Percentiles rank a stretch among this genome's conserved stretches.
Conservation (phyloP, 2,113 vertebrate genomes). For the Pteruthius melanotis region DNA sequence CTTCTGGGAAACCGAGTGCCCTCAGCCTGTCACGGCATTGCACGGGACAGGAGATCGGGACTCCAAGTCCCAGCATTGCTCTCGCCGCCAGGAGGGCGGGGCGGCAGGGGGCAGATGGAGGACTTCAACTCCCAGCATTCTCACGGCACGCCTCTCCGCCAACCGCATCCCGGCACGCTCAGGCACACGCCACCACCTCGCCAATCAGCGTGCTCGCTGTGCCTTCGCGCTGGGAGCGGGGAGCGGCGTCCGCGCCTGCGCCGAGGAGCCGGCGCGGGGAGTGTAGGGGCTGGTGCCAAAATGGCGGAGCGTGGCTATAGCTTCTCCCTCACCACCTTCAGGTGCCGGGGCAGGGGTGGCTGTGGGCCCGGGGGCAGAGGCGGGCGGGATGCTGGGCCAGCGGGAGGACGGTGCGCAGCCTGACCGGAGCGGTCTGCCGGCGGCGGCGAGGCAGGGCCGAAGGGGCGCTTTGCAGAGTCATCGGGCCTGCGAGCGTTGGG, state of each 20-base stretch:
- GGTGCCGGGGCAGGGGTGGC: constrained; percentile 61
- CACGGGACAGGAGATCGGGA: accelerated
- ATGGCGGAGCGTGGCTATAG: constrained; percentile 98
- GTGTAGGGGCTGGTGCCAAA: constrained; percentile 17
- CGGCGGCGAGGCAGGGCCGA: accelerated
- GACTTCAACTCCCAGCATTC: constrained; percentile 14
- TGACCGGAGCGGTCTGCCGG: neutral
- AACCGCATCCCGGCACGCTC: neutral
- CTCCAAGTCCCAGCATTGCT: neutral
- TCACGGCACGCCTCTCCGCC: accelerated
- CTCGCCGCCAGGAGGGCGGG: accelerated
- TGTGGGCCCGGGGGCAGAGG: accelerated
- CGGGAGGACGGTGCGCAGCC: neutral
- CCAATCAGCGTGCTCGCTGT: constrained; percentile 4
- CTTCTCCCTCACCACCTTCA: constrained; percentile 97
- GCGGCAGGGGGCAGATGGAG: accelerated
- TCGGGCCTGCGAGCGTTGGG: neutral
- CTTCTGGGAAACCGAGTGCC: neutral
- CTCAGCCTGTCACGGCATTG: accelerated
- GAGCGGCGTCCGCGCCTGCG: neutral
- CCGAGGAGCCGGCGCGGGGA: neutral
- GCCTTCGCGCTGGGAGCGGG: neutral
- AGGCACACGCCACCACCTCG: accelerated
- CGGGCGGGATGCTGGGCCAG: too few relatives aligned
- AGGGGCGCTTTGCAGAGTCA: constrained; percentile 62